These are phyloP conservation scores for Anthophora plumipes DNA, from an alignment of 2,888 invertebrate species.

Conservation along the genomic window DNA sequence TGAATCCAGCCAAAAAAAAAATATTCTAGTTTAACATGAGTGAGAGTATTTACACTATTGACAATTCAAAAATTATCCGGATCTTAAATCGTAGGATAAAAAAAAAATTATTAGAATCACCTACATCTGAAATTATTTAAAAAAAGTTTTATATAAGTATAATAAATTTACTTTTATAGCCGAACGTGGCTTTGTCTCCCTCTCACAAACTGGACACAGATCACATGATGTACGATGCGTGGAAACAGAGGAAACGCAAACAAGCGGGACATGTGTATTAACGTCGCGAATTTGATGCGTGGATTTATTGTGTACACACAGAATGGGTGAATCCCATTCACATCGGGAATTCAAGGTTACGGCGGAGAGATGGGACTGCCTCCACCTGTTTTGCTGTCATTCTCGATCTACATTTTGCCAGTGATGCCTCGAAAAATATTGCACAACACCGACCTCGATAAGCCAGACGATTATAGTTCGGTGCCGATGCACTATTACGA, in stretches of 20 bases:
- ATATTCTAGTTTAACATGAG: too few species aligned
- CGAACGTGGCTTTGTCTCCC: too few species aligned
- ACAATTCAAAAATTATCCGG: too few species aligned
- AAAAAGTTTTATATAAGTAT: too few species aligned
- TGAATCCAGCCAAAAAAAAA: too few species aligned
- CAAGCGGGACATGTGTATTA: neutral
- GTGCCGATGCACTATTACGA: neutral
- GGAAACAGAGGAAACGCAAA: neutral
- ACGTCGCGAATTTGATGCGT: slow-evolving; percentile 15
- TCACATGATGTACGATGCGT: neutral
- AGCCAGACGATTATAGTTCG: neutral
- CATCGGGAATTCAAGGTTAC: slow-evolving; percentile 48
- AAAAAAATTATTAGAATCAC: too few species aligned
- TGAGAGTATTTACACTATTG: too few species aligned
- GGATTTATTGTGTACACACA: neutral
- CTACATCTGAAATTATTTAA: too few species aligned
- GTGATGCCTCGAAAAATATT: slow-evolving; percentile 2
- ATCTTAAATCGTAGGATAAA: too few species aligned
- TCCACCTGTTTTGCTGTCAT: slow-evolving; percentile 46
- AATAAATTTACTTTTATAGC: too few species aligned
- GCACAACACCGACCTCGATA: slow-evolving; percentile 17
- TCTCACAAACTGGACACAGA: too few species aligned
- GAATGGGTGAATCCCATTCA: slow-evolving; percentile 44
- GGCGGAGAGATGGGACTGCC: neutral
- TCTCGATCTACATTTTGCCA: slow-evolving; percentile 22